Base-by-base conservation (phyloP, 2,888 invertebrate species). In the Abrostola tripartita region DNA sequence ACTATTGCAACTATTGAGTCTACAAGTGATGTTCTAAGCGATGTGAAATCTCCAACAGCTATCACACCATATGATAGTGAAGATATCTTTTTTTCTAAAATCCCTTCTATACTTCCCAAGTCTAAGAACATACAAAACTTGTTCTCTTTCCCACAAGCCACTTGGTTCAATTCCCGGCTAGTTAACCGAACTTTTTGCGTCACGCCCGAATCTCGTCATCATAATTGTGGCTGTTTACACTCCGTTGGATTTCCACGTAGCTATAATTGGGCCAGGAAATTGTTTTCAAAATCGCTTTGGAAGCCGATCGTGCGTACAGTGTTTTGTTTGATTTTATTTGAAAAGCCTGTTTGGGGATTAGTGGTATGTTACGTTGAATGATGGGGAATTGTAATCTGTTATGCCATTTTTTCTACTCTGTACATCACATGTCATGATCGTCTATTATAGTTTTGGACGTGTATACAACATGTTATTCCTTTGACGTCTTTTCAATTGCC, bases 221-320 rank as follows among this genome's bases (percentile, higher is more conserved):
- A 83, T 84, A 86, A 88, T 88, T 85, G 85, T 85, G 84, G 84
- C 78, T 86, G 85, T 89, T 89, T 87, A 88, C 89, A 89, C 88
- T 86, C 80, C 83, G 85, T 72, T 85, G 84, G 78, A 83, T 86
- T 74, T 85, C 83, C 85, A 88, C 88, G 85, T 81, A 79, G 81
- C 81, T 82, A 75, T 88, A 88, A 90, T 89, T 88, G 88, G 85
- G 74, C 83, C 81, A 82, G 83, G 85, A 84, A 87, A 87, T 85
- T 82, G 82, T 83, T 81, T 72, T 69, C 72, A 61, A 69, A 81
- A 81, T 85, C 78, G 66, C 72, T 81, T 81, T 81, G 65, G 66
- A 78, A 75, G 68, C 79, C 69, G 83, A 76, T 76, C 79, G 76
- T 76, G 78, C 80, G 72, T 78, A 63, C 47, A 71, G 61, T 65